phyloP scores from a whole-genome alignment of 2,797 vertebrate species.

The Spinibarbus caldwelli region DNA sequence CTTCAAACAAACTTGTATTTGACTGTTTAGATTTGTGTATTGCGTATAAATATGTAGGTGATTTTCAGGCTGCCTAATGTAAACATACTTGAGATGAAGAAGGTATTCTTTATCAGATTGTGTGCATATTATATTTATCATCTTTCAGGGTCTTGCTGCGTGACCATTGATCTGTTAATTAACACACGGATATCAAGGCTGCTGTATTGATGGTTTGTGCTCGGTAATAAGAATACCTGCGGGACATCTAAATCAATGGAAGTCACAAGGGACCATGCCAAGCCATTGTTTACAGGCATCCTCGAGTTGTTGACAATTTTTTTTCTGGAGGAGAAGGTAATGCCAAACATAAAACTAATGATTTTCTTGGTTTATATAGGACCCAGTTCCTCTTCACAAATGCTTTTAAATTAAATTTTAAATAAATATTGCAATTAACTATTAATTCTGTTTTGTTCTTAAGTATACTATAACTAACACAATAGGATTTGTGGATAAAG shows the following conservation, averaged over 20 bases:
- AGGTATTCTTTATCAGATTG: background rate
- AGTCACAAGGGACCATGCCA: conserved; percentile 9
- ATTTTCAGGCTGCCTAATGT: background rate
- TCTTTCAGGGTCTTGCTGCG: background rate
- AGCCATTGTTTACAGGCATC: conserved; percentile 7
- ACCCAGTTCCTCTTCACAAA: background rate
- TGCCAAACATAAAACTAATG: background rate
- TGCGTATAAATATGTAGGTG: background rate
- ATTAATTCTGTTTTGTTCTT: background rate
- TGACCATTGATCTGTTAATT: conserved; percentile 38
- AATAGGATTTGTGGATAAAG: background rate
- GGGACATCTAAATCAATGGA: conserved; percentile 33
- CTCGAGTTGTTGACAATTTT: background rate
- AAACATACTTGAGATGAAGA: background rate
- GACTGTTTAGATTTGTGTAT: background rate
- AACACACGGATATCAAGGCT: conserved; percentile 19
- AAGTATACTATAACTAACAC: background rate
- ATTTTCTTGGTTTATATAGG: background rate
- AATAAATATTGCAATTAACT: background rate
- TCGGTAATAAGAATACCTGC: conserved; percentile 34
- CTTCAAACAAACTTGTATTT: background rate
- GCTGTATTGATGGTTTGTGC: conserved; percentile 26
- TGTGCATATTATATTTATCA: background rate
- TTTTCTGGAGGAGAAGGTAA: background rate
- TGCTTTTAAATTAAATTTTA: background rate